Evolutionary conservation across 2,888 invertebrate genomes (phyloP).

Genomic region (Callimorpha dominula): DNA sequence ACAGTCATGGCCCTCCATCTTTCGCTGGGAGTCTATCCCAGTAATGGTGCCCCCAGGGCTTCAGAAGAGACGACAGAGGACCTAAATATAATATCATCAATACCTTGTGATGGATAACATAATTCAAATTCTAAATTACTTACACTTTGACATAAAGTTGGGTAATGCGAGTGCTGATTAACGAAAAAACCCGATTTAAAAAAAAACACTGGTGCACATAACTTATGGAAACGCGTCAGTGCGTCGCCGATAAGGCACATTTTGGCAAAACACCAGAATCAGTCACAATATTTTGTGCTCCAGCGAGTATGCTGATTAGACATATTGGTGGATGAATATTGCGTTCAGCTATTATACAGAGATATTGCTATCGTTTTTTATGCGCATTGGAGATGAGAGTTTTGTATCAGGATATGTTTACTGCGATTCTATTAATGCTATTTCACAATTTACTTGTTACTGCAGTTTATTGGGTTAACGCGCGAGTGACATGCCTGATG

Average conservation of each 20-base stretch:
- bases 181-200: neutral
- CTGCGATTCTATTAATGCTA: neutral
- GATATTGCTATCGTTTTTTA: neutral
- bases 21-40: too few species aligned
- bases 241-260: conserved; percentile 4
- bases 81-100: neutral
- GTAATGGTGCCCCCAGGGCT: neutral
- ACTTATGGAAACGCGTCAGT: neutral
- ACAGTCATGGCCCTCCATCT: too few species aligned
- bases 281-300: neutral
- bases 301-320: neutral
- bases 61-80: neutral
- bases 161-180: neutral
- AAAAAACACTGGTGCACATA: neutral
- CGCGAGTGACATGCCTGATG: neutral
- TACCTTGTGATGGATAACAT: neutral
- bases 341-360: neutral
- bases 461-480: neutral
- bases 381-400: neutral
- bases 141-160: neutral
- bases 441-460: neutral
- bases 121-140: neutral
- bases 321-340: conserved; percentile 3
- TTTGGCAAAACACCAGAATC: conserved; percentile 8
- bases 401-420: neutral